Conservation (phyloP, 2,113 vertebrate species). For the Gadus macrocephalus region DNA sequence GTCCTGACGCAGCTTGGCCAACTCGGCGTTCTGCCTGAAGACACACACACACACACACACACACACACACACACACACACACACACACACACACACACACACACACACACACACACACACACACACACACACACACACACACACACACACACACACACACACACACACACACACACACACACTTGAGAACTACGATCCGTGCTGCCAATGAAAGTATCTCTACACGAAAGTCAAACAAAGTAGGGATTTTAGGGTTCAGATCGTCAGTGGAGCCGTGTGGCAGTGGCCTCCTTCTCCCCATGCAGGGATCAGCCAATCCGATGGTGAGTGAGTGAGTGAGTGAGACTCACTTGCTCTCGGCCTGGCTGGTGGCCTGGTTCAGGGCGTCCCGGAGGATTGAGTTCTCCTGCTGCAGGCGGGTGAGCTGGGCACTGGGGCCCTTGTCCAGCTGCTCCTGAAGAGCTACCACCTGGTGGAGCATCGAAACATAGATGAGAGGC, state of each 20-base stretch:
- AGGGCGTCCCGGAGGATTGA: conserved; percentile 92
- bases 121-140: conserved; percentile 3
- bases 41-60: conserved; percentile 2
- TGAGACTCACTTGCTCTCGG: conserved; percentile 87
- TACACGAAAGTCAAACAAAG: too few species aligned
- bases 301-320: too few species aligned
- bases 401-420: conserved; percentile 91
- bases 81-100: too few species aligned
- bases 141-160: conserved; percentile 4
- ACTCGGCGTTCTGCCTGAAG: conserved; percentile 87
- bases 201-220: background rate
- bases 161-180: background rate
- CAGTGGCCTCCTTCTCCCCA: too few species aligned
- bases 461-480: conserved; percentile 69
- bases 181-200: background rate
- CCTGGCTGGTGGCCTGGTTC: conserved; percentile 92
- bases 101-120: conserved; percentile 4
- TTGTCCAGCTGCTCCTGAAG: conserved; percentile 95
- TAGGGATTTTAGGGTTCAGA: too few species aligned
- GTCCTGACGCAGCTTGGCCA: conserved; percentile 91
- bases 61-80: too few species aligned
- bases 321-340: too few species aligned
- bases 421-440: conserved; percentile 85
- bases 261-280: too few species aligned
- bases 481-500: background rate